Evolutionary conservation across 2,888 invertebrate species (phyloP).

Genomic region (Coenonympha glycerion): DNA sequence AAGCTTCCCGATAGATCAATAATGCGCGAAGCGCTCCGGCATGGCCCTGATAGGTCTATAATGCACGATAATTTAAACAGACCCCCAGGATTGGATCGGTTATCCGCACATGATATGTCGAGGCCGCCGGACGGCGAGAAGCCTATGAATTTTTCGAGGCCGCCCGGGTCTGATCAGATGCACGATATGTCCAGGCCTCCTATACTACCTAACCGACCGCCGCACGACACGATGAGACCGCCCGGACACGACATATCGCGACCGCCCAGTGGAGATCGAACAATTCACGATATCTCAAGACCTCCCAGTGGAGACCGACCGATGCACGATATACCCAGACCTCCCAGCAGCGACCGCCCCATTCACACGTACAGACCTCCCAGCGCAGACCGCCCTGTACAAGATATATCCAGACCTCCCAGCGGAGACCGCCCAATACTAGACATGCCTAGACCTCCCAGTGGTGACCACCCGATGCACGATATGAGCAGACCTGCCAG

Average conservation of each 20-base stretch:
- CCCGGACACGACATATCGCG: conserved; percentile 16
- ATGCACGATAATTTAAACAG: conserved; percentile 16
- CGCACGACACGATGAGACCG: conserved; percentile 18
- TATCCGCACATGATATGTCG: conserved; percentile 12
- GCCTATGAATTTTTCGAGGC: conserved; percentile 8
- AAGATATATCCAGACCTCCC: conserved; percentile 17
- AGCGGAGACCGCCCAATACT: conserved; percentile 6
- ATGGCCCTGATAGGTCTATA: conserved; percentile 8
- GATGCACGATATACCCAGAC: conserved; percentile 14
- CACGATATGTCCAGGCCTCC: conserved; percentile 16
- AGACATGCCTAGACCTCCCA: conserved; percentile 1
- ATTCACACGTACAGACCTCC: conserved; percentile 23
- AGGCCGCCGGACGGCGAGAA: conserved; percentile 8
- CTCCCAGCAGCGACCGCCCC: conserved; percentile 2
- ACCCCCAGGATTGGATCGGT: conserved; percentile 8
- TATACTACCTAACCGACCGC: conserved; percentile 13
- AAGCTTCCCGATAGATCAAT: conserved; percentile 12
- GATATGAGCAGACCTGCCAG: conserved; percentile 13
- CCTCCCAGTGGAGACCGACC: conserved; percentile 15
- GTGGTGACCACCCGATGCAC: neutral
- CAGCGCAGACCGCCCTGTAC: conserved; percentile 19
- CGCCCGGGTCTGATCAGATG: conserved; percentile 14
- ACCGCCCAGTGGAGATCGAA: conserved; percentile 12
- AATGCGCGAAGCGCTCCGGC: conserved; percentile 16
- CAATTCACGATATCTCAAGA: conserved; percentile 17